Conservation (phyloP, 2,113 vertebrate genomes). For the Rissa tridactyla region DNA sequence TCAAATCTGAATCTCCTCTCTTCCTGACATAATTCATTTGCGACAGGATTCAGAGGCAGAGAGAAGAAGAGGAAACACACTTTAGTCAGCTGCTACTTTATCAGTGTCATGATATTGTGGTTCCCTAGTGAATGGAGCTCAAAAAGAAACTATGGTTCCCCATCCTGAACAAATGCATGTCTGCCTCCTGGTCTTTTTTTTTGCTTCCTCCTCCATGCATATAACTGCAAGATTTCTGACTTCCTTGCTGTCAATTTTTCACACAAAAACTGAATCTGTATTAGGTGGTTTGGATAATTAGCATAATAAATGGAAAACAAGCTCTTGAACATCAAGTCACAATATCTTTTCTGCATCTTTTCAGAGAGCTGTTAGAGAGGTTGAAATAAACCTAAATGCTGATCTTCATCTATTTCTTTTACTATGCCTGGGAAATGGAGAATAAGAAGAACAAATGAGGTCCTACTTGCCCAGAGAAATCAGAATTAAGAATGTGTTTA, state of each 20-base stretch:
- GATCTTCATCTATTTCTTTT: background rate
- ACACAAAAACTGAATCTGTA: background rate
- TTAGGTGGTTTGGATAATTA: background rate
- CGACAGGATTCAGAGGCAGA: background rate
- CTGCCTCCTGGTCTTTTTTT: background rate
- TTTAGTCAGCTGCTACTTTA: background rate
- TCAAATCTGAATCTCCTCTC: background rate
- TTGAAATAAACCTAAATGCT: background rate
- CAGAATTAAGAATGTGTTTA: background rate
- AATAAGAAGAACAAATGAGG: background rate
- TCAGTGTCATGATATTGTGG: background rate
- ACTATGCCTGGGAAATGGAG: background rate
- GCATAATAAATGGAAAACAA: background rate
- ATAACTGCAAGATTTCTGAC: background rate
- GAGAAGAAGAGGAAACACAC: background rate
- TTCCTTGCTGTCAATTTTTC: background rate
- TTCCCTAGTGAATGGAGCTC: background rate
- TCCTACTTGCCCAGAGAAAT: background rate
- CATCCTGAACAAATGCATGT: background rate
- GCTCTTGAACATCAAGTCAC: background rate
- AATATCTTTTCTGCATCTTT: background rate
- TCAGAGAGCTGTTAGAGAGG: background rate
- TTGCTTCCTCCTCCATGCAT: background rate
- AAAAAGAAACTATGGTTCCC: background rate
- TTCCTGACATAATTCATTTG: background rate